Conservation (phyloP, 2,797 vertebrate genomes). For the Ctenochaetus hawaiiensis region DNA sequence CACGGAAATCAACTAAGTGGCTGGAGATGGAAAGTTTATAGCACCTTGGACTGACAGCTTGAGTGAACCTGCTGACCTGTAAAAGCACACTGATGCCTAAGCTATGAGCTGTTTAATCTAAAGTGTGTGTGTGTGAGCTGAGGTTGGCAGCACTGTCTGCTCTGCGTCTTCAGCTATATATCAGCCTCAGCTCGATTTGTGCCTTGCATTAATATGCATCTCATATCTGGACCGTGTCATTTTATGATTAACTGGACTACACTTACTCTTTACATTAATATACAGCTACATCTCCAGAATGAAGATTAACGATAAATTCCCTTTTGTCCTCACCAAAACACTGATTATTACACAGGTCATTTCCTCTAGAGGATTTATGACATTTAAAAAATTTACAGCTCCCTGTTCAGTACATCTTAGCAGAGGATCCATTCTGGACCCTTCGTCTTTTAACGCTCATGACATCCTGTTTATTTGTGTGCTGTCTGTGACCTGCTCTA, state of each 20-base stretch:
- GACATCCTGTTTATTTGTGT: conserved; percentile 21
- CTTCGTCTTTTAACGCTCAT: conserved; percentile 1
- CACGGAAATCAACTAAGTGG: not conserved
- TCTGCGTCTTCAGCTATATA: not conserved
- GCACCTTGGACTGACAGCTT: not conserved
- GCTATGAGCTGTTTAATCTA: conserved; percentile 2
- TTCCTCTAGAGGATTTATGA: conserved; percentile 13
- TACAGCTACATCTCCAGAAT: not conserved
- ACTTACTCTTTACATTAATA: conserved; percentile 13
- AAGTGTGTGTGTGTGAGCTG: conserved; percentile 8
- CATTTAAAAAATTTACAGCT: conserved; percentile 10
- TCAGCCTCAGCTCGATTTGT: not conserved
- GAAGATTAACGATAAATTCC: not conserved
- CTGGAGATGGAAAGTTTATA: conserved; percentile 16
- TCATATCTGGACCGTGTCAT: conserved; percentile 1
- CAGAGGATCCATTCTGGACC: not conserved
- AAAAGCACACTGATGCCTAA: not conserved
- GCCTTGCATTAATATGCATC: not conserved
- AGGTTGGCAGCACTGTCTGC: not conserved
- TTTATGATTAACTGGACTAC: conserved; percentile 13
- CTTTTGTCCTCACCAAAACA: not conserved
- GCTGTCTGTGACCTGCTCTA: not conserved
- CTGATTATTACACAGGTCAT: not conserved
- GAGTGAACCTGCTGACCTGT: conserved; percentile 20
- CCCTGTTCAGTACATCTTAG: not conserved